Evolutionary conservation across 1,140 invertebrate species (phyloP).

Genomic region (Euborellia annulipes): DNA sequence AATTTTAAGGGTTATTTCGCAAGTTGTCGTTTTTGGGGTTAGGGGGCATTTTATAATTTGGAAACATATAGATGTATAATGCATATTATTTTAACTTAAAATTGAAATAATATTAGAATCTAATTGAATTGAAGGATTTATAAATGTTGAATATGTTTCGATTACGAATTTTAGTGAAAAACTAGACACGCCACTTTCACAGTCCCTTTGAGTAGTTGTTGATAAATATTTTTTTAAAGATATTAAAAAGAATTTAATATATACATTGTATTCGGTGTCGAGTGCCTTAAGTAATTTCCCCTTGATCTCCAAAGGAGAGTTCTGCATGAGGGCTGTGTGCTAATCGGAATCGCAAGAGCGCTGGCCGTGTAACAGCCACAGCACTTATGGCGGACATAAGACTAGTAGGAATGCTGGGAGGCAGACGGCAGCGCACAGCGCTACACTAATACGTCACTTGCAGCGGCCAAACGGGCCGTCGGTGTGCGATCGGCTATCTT

Average conservation of each 20-base stretch:
- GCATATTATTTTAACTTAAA: conserved; percentile 5
- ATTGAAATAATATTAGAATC: neutral
- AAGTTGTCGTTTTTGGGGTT: neutral
- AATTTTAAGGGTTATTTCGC: conserved; percentile 1
- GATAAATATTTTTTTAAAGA: conserved; percentile 7
- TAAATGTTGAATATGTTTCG: neutral
- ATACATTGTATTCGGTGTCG: conserved; percentile 46
- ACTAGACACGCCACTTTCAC: conserved; percentile 19
- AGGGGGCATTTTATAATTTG: neutral
- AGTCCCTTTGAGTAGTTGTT: conserved; percentile 13
- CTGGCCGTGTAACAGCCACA: conserved; percentile 26
- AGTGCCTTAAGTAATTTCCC: conserved; percentile 42
- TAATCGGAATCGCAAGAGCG: conserved; percentile 25
- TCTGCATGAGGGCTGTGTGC: conserved; percentile 34
- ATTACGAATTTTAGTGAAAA: conserved; percentile 7
- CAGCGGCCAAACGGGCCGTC: conserved; percentile 12
- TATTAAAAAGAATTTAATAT: conserved; percentile 9
- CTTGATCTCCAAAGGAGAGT: conserved; percentile 40
- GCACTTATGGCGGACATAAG: conserved; percentile 29
- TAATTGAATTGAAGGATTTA: conserved; percentile 2
- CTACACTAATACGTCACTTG: conserved; percentile 11
- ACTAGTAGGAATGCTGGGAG: conserved; percentile 23
- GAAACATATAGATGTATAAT: neutral
- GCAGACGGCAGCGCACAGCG: no score
- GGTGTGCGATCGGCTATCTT: conserved; percentile 3